A percentile compares a stretch with the other conserved stretches of the same genome.
phyloP scores from a whole-genome alignment of 2,888 invertebrate species.

The Acrocyrtus sp. region DNA sequence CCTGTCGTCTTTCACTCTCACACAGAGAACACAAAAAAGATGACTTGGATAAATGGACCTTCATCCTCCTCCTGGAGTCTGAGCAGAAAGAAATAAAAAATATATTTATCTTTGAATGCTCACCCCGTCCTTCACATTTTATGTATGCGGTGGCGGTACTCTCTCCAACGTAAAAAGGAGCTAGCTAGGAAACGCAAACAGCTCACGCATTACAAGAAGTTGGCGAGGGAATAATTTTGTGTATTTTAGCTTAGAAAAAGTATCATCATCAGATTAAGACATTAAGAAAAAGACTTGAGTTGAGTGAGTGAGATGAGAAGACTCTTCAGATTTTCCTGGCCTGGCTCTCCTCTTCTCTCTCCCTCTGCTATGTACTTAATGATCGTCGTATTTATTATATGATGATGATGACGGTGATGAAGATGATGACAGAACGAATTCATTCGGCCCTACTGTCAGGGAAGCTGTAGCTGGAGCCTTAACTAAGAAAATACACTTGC shows the following conservation, averaged over 20 bases:
- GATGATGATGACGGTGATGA: constrained; percentile 18
- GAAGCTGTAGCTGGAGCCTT: not conserved
- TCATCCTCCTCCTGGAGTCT: constrained; percentile 16
- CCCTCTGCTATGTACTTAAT: not conserved
- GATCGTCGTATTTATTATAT: not conserved
- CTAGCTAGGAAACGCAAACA: no score
- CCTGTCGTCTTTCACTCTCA: constrained; percentile 29
- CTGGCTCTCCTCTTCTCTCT: not conserved
- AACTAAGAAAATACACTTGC: constrained; percentile 1
- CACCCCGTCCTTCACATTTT: not conserved
- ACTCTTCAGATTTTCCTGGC: not conserved
- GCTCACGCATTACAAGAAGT: no score
- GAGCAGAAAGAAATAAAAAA: not conserved
- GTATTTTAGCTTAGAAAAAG: no score
- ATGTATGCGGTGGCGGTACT: not conserved
- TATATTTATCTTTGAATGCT: not conserved
- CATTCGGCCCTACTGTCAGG: not conserved
- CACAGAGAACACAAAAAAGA: constrained; percentile 24
- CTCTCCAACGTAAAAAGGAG: no score
- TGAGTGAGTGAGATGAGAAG: not conserved
- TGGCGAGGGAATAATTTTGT: constrained; percentile 15
- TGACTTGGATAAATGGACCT: constrained; percentile 50
- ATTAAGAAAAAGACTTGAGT: constrained; percentile 2
- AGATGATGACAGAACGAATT: constrained; percentile 7
- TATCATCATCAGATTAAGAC: constrained; percentile 36